Base-by-base conservation (phyloP, 2,797 vertebrate species). In the Thalassophryne amazonica region DNA sequence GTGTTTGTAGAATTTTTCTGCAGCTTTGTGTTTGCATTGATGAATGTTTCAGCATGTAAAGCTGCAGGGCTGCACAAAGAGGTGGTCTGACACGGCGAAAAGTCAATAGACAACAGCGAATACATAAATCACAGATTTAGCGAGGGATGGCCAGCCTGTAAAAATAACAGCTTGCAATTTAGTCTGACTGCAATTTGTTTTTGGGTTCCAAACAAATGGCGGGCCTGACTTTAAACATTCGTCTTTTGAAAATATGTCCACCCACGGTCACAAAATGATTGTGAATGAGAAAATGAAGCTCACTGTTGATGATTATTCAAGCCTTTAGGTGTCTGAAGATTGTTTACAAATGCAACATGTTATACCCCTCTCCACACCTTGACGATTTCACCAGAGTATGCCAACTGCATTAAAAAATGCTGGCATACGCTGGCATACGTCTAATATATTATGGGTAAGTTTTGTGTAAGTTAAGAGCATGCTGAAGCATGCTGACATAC, bases 71-170 rank as follows among this genome's bases (percentile, higher is more conserved):
- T 0, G 4, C 29, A 43, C 11, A 7, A 29, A 5, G 30, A 42
- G 37, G 14, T 9, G 22, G 32, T 7, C 17, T 7, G 1, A 16
- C 5, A 21, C 14, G 18, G 21, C 51, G 47, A 25, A 40, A 60
- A 76, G 47, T 62, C 53, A 58, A 29, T 23, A 47, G 13, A 60
- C 36, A 60, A 33, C 38, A 42, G 30, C 5, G 10, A 47, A 33
- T 0, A n/a, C 41, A 52, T 67, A 36, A 32, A 62, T 68, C 46
- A 46, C 22, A 12, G 37, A 27, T 34, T 19, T 10, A 21, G 37
- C 1, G 3, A 41, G 7, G 51, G 18, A 15, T 29, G 25, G 20
- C 6, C 2, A 2, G 24, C 15, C 21, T 28, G 27, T 19, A 38
- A 42, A 47, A 33, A 49, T 23, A 54, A 40, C 37, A 18, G 13